These are phyloP conservation scores for Numenius phaeopus DNA, from an alignment of 2,797 vertebrate species.

Conservation along the genomic window DNA sequence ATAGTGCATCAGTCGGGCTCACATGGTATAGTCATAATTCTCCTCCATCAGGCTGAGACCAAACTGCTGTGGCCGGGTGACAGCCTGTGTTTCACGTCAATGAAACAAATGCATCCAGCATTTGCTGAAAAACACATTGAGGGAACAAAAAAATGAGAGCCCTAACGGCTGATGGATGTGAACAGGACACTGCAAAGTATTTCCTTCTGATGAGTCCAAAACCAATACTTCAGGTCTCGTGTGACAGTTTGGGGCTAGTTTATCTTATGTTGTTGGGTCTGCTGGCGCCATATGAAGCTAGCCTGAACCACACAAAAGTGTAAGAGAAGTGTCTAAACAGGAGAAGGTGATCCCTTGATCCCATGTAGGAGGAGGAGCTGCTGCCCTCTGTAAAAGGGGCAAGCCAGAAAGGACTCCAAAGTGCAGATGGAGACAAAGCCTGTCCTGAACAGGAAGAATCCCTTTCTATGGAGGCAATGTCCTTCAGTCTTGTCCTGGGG, in stretches of 20 bases:
- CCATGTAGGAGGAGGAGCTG: neutral
- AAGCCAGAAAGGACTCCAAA: neutral
- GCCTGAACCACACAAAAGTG: neutral
- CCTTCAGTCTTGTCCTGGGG: neutral
- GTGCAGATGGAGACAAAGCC: neutral
- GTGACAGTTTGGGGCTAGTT: conserved; percentile 35
- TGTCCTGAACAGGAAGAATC: neutral
- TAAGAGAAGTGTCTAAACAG: neutral
- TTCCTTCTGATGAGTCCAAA: conserved; percentile 64
- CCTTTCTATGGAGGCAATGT: neutral
- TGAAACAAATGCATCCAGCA: neutral
- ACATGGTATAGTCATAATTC: rapidly evolving
- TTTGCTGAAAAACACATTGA: neutral
- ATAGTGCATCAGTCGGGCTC: neutral
- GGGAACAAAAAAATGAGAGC: neutral
- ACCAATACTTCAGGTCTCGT: conserved; percentile 24
- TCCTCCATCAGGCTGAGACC: neutral
- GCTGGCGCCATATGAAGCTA: neutral
- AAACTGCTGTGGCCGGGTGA: neutral
- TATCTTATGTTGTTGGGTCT: conserved; percentile 10
- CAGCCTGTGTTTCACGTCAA: neutral
- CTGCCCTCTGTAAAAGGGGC: neutral
- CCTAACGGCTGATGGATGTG: conserved; percentile 31
- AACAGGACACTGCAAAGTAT: conserved; percentile 56
- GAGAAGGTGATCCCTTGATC: neutral